A percentile compares a stretch with the other conserved stretches of the same genome.
phyloP scores from a whole-genome alignment of 2,888 invertebrate genomes.

The Phoronis australis region DNA sequence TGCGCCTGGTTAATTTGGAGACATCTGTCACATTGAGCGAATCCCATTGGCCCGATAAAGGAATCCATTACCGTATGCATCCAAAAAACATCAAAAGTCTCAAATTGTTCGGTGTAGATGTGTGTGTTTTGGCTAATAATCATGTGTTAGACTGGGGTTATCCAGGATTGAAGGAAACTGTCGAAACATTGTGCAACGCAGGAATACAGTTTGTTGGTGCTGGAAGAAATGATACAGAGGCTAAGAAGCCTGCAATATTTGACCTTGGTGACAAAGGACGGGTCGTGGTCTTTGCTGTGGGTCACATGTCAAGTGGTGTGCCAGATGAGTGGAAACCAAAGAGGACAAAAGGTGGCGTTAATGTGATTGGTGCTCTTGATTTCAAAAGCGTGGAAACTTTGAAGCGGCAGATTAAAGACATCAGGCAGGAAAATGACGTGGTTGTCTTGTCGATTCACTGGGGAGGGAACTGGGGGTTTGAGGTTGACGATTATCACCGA shows the following conservation, averaged over 20 bases:
- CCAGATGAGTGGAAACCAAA: constrained; percentile 13
- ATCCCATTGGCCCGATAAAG: constrained; percentile 16
- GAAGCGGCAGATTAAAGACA: not conserved
- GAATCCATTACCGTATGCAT: constrained; percentile 22
- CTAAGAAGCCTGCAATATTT: constrained; percentile 14
- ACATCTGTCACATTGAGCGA: constrained; percentile 1
- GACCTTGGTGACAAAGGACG: constrained; percentile 8
- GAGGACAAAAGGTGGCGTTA: constrained; percentile 10
- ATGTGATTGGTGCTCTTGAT: constrained; percentile 3
- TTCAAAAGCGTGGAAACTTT: not conserved
- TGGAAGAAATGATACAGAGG: constrained; percentile 6
- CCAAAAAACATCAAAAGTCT: constrained; percentile 16
- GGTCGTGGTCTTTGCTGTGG: constrained; percentile 17
- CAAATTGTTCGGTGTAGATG: constrained; percentile 13
- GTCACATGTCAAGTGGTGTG: constrained; percentile 16
- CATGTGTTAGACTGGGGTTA: constrained; percentile 20
- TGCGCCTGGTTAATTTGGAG: not conserved
- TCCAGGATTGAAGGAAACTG: constrained; percentile 14
- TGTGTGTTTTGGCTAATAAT: constrained; percentile 19
- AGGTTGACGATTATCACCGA: constrained; percentile 5
- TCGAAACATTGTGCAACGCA: constrained; percentile 11
- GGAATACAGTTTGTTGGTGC: constrained; percentile 2
- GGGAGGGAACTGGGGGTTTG: constrained; percentile 22
- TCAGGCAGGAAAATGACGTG: constrained; percentile 11
- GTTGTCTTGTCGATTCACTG: constrained; percentile 20